These are phyloP conservation scores for Odocoileus virginianus DNA, from an alignment of 2,113 vertebrate species.

Conservation along the genomic window DNA sequence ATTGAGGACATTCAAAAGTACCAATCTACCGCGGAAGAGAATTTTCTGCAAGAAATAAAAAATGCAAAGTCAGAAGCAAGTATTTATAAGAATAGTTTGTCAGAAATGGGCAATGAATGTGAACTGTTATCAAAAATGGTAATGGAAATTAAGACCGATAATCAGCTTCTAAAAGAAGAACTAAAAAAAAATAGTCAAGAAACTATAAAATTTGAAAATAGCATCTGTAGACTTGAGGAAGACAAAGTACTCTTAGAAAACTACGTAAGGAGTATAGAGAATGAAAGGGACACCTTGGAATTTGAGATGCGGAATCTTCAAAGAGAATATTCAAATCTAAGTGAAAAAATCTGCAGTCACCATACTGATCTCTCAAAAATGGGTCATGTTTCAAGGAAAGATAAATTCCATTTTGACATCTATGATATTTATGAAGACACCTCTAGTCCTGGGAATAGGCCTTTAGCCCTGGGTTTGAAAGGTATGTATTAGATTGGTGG, in stretches of 20 bases:
- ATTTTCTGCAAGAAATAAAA: slow-evolving; percentile 66
- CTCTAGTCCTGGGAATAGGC: slow-evolving; percentile 18
- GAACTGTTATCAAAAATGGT: slow-evolving; percentile 67
- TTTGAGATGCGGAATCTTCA: slow-evolving; percentile 73
- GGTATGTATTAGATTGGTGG: slow-evolving; percentile 25
- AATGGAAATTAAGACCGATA: slow-evolving; percentile 70
- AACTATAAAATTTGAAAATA: slow-evolving; percentile 59
- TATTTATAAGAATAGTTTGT: slow-evolving; percentile 67
- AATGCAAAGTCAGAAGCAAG: slow-evolving; percentile 67
- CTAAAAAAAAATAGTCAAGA: slow-evolving; percentile 67
- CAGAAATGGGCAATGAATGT: slow-evolving; percentile 64
- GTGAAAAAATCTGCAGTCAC: slow-evolving; percentile 38
- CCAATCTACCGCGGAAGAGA: slow-evolving; percentile 54
- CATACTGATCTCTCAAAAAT: slow-evolving; percentile 24
- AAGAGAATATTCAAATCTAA: slow-evolving; percentile 66
- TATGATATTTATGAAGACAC: slow-evolving; percentile 31
- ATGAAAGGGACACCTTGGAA: slow-evolving; percentile 72
- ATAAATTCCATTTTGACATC: slow-evolving; percentile 48
- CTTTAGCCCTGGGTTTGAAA: slow-evolving; percentile 44
- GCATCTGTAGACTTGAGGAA: slow-evolving; percentile 62
- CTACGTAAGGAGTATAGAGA: slow-evolving; percentile 71
- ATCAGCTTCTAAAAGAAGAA: slow-evolving; percentile 75
- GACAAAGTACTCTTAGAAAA: slow-evolving; percentile 70
- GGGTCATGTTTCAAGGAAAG: slow-evolving; percentile 22
- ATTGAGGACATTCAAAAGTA: slow-evolving; percentile 40